Percentiles rank a stretch among this genome's conserved stretches.
phyloP scores from a whole-genome alignment of 2,797 vertebrate genomes.

The Cirrhinus mrigala region DNA sequence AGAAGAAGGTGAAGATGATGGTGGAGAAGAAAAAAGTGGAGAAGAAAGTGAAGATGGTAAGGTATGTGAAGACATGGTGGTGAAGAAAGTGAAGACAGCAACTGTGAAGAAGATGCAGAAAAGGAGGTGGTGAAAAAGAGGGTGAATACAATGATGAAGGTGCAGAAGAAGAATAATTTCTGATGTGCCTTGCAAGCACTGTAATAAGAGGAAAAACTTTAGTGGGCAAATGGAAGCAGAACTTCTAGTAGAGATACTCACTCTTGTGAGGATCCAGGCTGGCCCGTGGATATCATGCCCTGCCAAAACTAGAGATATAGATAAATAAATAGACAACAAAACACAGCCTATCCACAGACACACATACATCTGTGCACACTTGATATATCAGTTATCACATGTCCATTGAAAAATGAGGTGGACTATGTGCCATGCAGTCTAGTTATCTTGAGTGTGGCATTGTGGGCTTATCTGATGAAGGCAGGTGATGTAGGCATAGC shows the following conservation, averaged over 20 bases:
- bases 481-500: slow-evolving; percentile 73
- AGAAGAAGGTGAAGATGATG: too few species aligned
- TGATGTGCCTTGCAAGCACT: background rate
- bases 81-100: background rate
- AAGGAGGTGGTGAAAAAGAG: background rate
- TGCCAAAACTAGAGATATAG: slow-evolving; percentile 93
- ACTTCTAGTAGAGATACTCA: slow-evolving; percentile 79
- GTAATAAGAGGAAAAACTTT: background rate
- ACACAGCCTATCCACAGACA: slow-evolving; percentile 65
- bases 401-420: slow-evolving; percentile 45
- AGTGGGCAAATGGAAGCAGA: background rate
- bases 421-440: slow-evolving; percentile 49
- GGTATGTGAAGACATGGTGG: too few species aligned
- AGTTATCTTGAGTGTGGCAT: slow-evolving; percentile 77
- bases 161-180: background rate
- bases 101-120: background rate
- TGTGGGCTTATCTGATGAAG: slow-evolving; percentile 78
- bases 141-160: background rate
- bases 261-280: slow-evolving; percentile 99
- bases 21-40: background rate
- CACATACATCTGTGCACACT: slow-evolving; percentile 61
- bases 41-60: background rate
- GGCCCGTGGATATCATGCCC: slow-evolving; percentile 95
- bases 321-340: slow-evolving; percentile 70
- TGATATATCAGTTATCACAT: slow-evolving; percentile 50